Conservation (phyloP, 2,888 invertebrate genomes). For the Platycheirus rosarum region DNA sequence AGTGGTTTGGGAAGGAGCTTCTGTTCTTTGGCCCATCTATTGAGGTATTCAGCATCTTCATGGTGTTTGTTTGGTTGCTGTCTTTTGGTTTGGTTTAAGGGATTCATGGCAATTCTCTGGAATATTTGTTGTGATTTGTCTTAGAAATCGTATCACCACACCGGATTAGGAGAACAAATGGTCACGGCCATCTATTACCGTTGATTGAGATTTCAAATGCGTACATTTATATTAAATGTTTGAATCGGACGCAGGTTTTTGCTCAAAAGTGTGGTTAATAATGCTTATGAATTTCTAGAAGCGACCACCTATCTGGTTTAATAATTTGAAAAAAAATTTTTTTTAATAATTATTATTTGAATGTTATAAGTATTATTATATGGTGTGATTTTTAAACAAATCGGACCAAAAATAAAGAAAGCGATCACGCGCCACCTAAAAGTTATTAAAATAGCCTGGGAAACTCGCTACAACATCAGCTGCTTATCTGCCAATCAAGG, state of each 20-base stretch:
- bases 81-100: constrained; percentile 1
- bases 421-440: too few species aligned
- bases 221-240: background rate
- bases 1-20: constrained; percentile 16
- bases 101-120: constrained; percentile 36
- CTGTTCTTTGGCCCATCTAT: background rate
- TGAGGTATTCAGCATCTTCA: constrained; percentile 56
- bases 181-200: constrained; percentile 61
- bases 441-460: too few species aligned
- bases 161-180: constrained; percentile 68
- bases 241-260: background rate
- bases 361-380: too few species aligned
- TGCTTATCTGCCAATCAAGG: too few species aligned
- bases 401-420: too few species aligned
- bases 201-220: background rate
- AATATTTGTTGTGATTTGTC: constrained; percentile 70
- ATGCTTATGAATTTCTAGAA: too few species aligned
- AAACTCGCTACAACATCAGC: too few species aligned
- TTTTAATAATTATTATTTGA: too few species aligned
- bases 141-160: constrained; percentile 57
- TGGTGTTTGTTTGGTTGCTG: background rate
- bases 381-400: too few species aligned
- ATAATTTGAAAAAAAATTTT: too few species aligned
- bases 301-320: too few species aligned
- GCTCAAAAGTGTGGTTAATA: too few species aligned